phyloP scores from a whole-genome alignment of 2,797 vertebrate species.

The Periophthalmus magnuspinnatus region DNA sequence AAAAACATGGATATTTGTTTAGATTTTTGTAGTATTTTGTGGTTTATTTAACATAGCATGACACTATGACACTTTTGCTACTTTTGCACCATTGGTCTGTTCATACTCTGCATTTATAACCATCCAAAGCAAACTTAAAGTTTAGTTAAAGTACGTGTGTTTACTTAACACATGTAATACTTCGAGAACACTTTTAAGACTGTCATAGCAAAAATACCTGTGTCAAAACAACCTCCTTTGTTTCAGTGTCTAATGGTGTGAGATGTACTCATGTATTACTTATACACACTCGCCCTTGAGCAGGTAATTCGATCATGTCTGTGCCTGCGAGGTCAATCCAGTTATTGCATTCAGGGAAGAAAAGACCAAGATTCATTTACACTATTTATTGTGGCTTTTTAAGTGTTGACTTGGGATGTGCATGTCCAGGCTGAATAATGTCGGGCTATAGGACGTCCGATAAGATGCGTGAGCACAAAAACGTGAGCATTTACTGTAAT shows the following conservation, averaged over 20 bases:
- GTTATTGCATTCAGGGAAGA: slow-evolving; percentile 60
- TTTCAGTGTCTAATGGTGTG: slow-evolving; percentile 52
- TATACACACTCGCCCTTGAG: slow-evolving; percentile 69
- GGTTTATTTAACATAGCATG: no score
- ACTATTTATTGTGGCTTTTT: slow-evolving; percentile 17
- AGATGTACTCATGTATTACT: slow-evolving; percentile 66
- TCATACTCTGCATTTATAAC: no score
- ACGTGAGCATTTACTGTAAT: slow-evolving; percentile 57
- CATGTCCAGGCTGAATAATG: slow-evolving; percentile 28
- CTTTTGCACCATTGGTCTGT: no score
- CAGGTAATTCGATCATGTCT: slow-evolving; percentile 69
- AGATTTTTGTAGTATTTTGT: no score
- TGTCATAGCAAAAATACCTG: slow-evolving; percentile 3
- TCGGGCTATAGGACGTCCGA: slow-evolving; percentile 43
- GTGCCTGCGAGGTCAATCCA: slow-evolving; percentile 68
- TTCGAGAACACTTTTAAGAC: background rate
- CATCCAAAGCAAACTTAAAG: background rate
- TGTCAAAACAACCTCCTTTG: slow-evolving; percentile 23
- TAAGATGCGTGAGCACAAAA: slow-evolving; percentile 37
- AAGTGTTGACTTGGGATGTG: slow-evolving; percentile 8
- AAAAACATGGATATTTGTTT: no score
- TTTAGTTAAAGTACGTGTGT: background rate
- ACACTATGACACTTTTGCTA: no score
- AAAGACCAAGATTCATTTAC: slow-evolving; percentile 30
- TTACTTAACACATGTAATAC: background rate